Evolutionary conservation across 2,797 vertebrate genomes (phyloP).

Genomic region (Ceyx erithaca): DNA sequence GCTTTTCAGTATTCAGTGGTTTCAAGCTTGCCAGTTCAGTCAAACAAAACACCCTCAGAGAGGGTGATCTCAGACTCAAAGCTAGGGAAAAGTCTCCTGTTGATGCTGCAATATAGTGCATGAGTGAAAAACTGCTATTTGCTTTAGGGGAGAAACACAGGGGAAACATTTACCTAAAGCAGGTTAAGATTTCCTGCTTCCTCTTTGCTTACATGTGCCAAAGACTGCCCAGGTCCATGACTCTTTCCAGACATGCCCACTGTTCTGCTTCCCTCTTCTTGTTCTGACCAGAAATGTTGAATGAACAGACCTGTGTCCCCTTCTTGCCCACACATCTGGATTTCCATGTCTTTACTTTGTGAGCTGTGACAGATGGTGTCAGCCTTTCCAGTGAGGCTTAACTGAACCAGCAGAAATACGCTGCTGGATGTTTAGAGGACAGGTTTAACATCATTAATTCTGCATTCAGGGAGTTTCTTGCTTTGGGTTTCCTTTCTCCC

Average conservation of each 20-base stretch:
- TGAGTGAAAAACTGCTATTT: neutral
- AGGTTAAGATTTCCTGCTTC: neutral
- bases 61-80: neutral
- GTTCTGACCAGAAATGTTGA: neutral
- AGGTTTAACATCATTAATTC: constrained; percentile 24
- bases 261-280: neutral
- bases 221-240: neutral
- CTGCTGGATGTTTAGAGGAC: constrained; percentile 32
- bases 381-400: constrained; percentile 1
- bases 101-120: neutral
- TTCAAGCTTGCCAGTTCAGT: neutral
- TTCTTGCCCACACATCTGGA: neutral
- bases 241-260: neutral
- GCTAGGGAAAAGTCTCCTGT: neutral
- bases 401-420: neutral
- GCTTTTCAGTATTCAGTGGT: neutral
- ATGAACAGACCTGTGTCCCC: no score
- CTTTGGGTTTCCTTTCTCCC: neutral
- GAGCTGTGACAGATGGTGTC: constrained; percentile 1
- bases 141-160: neutral
- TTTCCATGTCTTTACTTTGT: neutral
- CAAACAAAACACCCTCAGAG: neutral
- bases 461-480: neutral
- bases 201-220: neutral
- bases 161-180: neutral